Conservation (phyloP, 2,113 vertebrate species). For the Zeus faber region DNA sequence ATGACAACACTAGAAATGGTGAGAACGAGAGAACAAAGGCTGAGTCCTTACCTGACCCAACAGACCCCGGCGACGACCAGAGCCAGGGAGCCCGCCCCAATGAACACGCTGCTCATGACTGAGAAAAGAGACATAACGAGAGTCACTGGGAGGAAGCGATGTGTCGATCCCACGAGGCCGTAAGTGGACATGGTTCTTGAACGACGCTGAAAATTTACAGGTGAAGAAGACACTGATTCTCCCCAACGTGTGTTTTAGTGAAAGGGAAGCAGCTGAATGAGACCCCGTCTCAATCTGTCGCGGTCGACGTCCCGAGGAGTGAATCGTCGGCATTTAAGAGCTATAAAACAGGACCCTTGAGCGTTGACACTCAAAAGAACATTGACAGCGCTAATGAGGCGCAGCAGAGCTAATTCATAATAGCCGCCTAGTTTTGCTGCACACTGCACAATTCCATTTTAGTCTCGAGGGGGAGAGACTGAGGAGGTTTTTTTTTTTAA, state of each 20-base stretch:
- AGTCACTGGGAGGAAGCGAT: constrained; percentile 13
- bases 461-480: constrained; percentile 16
- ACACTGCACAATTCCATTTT: background rate
- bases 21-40: background rate
- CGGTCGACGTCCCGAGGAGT: too few relatives aligned
- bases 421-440: background rate
- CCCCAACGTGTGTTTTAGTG: background rate
- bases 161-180: background rate
- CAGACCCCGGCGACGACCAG: constrained; percentile 77
- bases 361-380: too few relatives aligned
- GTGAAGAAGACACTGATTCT: background rate
- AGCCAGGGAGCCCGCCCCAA: constrained; percentile 70
- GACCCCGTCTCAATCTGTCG: background rate
- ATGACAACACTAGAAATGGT: background rate
- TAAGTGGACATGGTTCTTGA: constrained; percentile 46
- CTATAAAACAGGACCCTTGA: too few relatives aligned
- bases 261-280: background rate
- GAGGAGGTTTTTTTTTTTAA: too few relatives aligned
- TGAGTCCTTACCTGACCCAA: constrained; percentile 84
- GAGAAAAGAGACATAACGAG: constrained; percentile 39
- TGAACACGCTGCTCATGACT: constrained; percentile 82
- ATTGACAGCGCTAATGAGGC: constrained; percentile 1
- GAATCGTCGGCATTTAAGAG: too few relatives aligned
- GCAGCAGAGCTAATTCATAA: constrained; percentile 25
- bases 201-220: too few relatives aligned